A percentile compares a stretch with the other conserved stretches of the same genome.
phyloP scores from a whole-genome alignment of 1,140 invertebrate species.

The Drusus annulatus region DNA sequence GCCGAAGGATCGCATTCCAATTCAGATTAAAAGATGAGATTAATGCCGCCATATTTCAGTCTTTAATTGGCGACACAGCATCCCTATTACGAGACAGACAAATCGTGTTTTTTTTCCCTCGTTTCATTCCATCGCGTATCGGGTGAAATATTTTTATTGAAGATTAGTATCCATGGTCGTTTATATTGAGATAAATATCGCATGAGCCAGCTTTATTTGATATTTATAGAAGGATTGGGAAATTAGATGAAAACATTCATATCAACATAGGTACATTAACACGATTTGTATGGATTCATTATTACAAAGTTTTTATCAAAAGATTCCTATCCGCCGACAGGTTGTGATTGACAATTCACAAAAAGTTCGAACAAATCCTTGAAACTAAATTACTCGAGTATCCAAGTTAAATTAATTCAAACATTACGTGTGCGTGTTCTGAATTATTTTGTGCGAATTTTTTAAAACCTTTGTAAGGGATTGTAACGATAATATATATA shows the following conservation, averaged over 20 bases:
- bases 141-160: slow-evolving; percentile 19
- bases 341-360: too few species aligned
- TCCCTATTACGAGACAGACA: background rate
- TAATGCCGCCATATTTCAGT: slow-evolving; percentile 14
- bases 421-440: too few species aligned
- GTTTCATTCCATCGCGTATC: background rate
- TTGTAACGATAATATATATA: too few species aligned
- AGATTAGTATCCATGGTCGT: background rate
- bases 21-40: slow-evolving; percentile 31
- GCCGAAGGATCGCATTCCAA: slow-evolving; percentile 23
- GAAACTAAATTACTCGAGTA: too few species aligned
- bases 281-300: background rate
- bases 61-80: slow-evolving; percentile 18
- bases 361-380: too few species aligned
- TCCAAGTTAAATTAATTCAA: too few species aligned
- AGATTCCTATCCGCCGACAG: background rate
- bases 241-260: background rate
- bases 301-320: background rate
- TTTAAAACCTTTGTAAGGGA: too few species aligned
- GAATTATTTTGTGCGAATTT: too few species aligned
- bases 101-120: slow-evolving; percentile 9
- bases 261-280: background rate
- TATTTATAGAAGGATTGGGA: background rate
- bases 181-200: slow-evolving; percentile 11
- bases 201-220: background rate